A percentile compares a stretch with the other conserved stretches of the same genome.
Conservation (phyloP, 2,113 vertebrate genomes). For the Rhabdomys dilectus region DNA sequence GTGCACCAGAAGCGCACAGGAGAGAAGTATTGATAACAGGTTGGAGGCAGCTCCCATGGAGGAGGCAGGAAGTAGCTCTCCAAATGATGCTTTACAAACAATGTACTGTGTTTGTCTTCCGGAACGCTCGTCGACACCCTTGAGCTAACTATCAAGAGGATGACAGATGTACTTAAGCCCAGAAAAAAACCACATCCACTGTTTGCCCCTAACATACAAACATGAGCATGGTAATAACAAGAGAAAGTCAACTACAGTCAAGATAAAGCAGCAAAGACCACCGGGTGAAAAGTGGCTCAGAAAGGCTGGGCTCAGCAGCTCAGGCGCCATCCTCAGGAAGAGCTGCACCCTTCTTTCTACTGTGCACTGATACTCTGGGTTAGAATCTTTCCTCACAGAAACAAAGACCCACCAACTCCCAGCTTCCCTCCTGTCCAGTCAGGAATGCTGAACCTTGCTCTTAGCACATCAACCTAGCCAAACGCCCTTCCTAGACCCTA, state of each 20-base stretch:
- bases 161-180: background rate
- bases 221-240: background rate
- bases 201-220: background rate
- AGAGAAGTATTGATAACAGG: background rate
- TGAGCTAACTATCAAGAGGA: background rate
- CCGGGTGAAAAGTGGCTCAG: background rate
- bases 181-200: background rate
- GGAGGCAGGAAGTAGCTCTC: background rate
- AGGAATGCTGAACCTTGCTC: background rate
- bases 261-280: background rate
- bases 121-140: accelerated
- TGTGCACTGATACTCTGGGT: too few species aligned
- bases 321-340: too few species aligned
- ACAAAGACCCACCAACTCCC: background rate
- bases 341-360: background rate
- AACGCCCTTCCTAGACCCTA: background rate
- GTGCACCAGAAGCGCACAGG: background rate
- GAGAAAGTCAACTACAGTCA: background rate
- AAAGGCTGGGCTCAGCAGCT: background rate
- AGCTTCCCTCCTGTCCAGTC: background rate
- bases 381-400: background rate
- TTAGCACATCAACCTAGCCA: background rate
- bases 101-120: background rate
- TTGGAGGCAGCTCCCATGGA: accelerated
- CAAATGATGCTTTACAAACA: too few species aligned